Base-by-base conservation (phyloP, 2,888 invertebrate genomes). In the Drosophila emarginata region DNA sequence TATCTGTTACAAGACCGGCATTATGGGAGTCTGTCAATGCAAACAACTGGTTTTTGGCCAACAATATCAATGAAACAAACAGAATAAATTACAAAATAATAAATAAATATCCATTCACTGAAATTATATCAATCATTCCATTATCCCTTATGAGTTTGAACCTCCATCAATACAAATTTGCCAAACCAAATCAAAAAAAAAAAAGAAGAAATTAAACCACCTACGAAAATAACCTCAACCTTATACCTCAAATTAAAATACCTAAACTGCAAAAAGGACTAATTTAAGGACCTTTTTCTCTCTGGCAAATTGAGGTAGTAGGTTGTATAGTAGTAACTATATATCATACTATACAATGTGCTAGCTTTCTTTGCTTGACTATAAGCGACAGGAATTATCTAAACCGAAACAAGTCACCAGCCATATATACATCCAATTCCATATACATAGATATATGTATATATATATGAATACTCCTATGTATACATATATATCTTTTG, bases 1-100 rank as follows among this genome's bases (percentile, higher is more conserved):
- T 88, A 89, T 80, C 83, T 83, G 91, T 91, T 90, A 89, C 92
- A 92, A 92, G 92, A 89, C 89, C 91, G 91, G 91, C 90, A 87
- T 91, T 92, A 92, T 92, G 92, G 92, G 92, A 91, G 91, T 91
- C 91, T 92, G 92, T 91, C 91, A 91, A 91, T 92, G 92, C 87
- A 91, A 89, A 90, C 91, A 91, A 89, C 91, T 82, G 88, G 84
- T 88, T 77, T 76, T 84, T 89, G 72, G 78, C 81, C 45, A 81
- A 77, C 85, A 74, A 67, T 50, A 68, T 52, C 53, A 62, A 54
- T 60, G 14, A 23, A 62, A 56, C 15, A 58, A 45, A 54, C 32
- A 5, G 56, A 56, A 23, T 7, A 52, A 58, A 51, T 18, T 18
- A 53, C 56, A 39, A 52, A 32, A 54, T 40, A 23, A 28, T 28